Conservation (phyloP, 2,113 vertebrate species). For the Pterophyllum scalare region DNA sequence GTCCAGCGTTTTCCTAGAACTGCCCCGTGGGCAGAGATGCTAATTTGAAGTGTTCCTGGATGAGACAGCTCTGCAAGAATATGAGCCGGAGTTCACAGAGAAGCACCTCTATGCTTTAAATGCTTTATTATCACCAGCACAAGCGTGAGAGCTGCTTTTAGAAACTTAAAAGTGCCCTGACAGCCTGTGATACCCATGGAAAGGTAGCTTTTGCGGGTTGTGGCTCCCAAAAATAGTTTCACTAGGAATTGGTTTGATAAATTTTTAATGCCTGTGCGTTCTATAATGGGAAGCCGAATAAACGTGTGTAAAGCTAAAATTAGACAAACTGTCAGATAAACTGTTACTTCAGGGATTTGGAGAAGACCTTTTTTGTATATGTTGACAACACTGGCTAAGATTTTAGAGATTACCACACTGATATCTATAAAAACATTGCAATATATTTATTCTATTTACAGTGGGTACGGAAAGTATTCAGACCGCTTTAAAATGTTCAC, state of each 20-base stretch:
- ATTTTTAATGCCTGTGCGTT: constrained; percentile 39
- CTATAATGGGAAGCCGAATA: constrained; percentile 24
- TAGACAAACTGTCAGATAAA: not conserved
- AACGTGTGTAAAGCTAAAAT: constrained; percentile 4
- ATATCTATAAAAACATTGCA: not conserved
- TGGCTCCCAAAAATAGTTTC: constrained; percentile 50
- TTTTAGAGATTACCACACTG: not conserved
- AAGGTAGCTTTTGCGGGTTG: constrained; percentile 47
- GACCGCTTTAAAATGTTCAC: too few relatives aligned
- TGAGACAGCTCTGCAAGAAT: constrained; percentile 69
- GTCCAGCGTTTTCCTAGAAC: constrained; percentile 52
- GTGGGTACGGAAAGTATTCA: too few relatives aligned
- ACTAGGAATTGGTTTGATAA: constrained; percentile 28
- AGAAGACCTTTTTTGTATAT: not conserved
- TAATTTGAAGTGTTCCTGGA: constrained; percentile 73
- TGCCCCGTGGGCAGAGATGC: constrained; percentile 68
- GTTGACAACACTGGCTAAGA: not conserved
- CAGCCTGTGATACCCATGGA: constrained; percentile 35
- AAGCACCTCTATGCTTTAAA: constrained; percentile 55
- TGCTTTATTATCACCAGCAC: constrained; percentile 47
- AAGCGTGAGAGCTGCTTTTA: constrained; percentile 63
- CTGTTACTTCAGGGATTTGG: not conserved
- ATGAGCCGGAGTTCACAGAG: constrained; percentile 56
- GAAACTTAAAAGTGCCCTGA: constrained; percentile 48
- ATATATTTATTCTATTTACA: not conserved